phyloP scores from a whole-genome alignment of 30 jellyfish, hydroid and myxozoan genomes.

The Chironex yamaguchii region DNA sequence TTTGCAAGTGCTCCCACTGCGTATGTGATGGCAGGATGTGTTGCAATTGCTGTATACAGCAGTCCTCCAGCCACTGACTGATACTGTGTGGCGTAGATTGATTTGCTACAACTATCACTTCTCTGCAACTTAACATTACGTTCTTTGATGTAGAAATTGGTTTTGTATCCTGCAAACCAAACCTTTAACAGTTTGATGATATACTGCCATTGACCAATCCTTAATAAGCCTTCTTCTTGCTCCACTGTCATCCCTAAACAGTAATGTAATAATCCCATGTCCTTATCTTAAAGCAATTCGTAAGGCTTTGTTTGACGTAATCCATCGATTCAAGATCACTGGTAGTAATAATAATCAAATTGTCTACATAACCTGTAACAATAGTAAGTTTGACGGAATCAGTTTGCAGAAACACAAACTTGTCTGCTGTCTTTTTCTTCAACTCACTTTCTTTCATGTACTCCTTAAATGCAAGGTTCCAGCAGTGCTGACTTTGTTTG shows the following conservation, averaged over 20 bases:
- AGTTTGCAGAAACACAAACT: too few species aligned
- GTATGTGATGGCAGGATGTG: constrained; percentile 44
- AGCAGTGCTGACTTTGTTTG: constrained; percentile 31
- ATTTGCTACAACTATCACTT: constrained; percentile 8
- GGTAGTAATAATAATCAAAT: background rate
- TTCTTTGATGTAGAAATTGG: constrained; percentile 9
- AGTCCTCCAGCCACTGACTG: constrained; percentile 30
- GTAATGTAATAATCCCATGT: constrained; percentile 39
- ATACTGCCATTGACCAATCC: constrained; percentile 5
- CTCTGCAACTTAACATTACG: background rate
- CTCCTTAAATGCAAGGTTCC: constrained; percentile 16
- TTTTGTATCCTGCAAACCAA: background rate
- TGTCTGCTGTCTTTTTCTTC: too few species aligned
- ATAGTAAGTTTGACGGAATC: background rate
- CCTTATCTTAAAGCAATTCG: background rate
- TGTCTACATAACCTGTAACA: constrained; percentile 10
- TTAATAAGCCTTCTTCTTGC: background rate
- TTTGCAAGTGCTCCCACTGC: constrained; percentile 29
- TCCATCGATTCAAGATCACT: too few species aligned
- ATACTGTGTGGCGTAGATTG: background rate
- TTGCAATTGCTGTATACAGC: constrained; percentile 10
- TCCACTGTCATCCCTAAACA: constrained; percentile 18
- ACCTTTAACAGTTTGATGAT: background rate
- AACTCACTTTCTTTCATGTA: too few species aligned
- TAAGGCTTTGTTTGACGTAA: too few species aligned